Percentiles rank a stretch among this genome's conserved stretches.
Conservation (phyloP, 2,888 invertebrate species). For the Torymus texanus region DNA sequence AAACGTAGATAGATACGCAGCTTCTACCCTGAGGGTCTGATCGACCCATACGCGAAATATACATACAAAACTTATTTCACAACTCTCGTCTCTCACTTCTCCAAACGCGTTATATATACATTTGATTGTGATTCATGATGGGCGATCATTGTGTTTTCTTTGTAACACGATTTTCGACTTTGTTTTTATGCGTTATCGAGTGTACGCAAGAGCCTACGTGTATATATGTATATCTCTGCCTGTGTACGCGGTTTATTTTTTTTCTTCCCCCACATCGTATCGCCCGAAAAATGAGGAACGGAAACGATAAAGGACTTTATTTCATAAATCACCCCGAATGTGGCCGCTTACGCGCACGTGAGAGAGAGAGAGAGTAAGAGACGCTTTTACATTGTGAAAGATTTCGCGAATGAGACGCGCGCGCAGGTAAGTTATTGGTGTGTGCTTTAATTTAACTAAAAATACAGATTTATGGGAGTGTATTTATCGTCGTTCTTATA, state of each 20-base stretch:
- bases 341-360: background rate
- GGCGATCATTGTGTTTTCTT: slow-evolving; percentile 50
- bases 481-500: background rate
- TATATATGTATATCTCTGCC: background rate
- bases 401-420: too few relatives aligned
- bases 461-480: slow-evolving; percentile 6
- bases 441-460: background rate
- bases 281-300: slow-evolving; percentile 4
- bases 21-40: background rate
- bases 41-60: background rate
- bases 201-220: background rate
- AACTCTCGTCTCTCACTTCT: slow-evolving; percentile 23
- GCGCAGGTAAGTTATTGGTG: background rate
- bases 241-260: slow-evolving; percentile 1
- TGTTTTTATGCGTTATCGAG: slow-evolving; percentile 47
- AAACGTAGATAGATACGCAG: slow-evolving; percentile 12
- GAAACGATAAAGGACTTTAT: slow-evolving; percentile 32
- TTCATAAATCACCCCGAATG: slow-evolving; percentile 25
- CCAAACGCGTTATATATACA: background rate
- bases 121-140: slow-evolving; percentile 54
- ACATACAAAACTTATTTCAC: slow-evolving; percentile 45
- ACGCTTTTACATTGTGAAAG: slow-evolving; percentile 1
- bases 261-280: background rate
- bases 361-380: background rate
- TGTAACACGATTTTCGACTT: slow-evolving; percentile 55